Conservation (phyloP, 2,113 vertebrate species). For the Pipa parva region DNA sequence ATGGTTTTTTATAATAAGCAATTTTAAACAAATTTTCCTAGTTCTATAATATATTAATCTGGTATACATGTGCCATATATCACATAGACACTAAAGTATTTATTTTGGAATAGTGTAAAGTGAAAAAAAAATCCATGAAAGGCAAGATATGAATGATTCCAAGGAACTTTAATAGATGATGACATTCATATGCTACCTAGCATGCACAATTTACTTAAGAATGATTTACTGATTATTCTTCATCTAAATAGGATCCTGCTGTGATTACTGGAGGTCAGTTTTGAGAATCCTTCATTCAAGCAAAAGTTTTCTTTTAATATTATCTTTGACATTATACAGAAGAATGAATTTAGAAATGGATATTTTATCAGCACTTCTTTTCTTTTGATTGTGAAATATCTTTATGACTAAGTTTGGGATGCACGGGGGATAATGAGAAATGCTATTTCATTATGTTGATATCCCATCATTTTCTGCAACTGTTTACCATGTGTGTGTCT, state of each 20-base stretch:
- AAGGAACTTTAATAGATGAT: neutral
- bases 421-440: neutral
- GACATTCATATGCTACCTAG: too few relatives aligned
- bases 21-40: too few relatives aligned
- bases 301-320: slow-evolving; percentile 12
- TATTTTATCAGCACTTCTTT: slow-evolving; percentile 4
- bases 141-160: neutral
- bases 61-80: too few relatives aligned
- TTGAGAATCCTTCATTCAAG: slow-evolving; percentile 17
- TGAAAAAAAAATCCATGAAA: neutral
- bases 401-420: neutral
- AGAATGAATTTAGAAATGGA: slow-evolving; percentile 16
- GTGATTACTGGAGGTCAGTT: slow-evolving; percentile 25
- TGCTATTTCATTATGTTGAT: too few relatives aligned
- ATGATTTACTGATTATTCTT: slow-evolving; percentile 32
- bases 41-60: too few relatives aligned
- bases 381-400: neutral
- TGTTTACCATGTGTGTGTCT: too few relatives aligned
- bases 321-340: slow-evolving; percentile 23
- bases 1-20: too few relatives aligned
- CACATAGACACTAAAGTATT: too few relatives aligned
- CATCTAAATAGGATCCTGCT: slow-evolving; percentile 27
- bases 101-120: neutral
- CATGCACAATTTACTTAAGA: slow-evolving; percentile 22
- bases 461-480: too few relatives aligned